Evolutionary conservation across 2,113 vertebrate species (phyloP).

Genomic region (Pseudorasbora parva): DNA sequence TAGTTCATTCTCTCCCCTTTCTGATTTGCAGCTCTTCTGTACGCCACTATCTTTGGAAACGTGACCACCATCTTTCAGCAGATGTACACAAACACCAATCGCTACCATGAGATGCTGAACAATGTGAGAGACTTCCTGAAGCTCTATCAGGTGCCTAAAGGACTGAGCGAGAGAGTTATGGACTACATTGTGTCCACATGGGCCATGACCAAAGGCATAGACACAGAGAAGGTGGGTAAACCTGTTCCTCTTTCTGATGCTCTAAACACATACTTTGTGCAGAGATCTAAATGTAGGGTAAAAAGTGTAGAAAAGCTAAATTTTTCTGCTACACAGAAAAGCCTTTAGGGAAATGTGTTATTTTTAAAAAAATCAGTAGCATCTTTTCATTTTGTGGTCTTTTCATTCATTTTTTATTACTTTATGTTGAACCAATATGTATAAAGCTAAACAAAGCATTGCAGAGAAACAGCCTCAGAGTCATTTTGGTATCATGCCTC

Average conservation of each 20-base stretch:
- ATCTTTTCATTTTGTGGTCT: too few species aligned
- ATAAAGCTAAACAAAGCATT: too few species aligned
- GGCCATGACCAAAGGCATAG: slow-evolving; percentile 99
- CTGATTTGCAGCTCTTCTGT: slow-evolving; percentile 87
- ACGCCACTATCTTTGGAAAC: slow-evolving; percentile 99
- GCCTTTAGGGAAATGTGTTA: not conserved
- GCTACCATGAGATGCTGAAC: slow-evolving; percentile 99
- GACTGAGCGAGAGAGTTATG: slow-evolving; percentile 98
- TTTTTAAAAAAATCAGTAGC: too few species aligned
- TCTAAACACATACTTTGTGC: not conserved
- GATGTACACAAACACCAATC: slow-evolving; percentile 99
- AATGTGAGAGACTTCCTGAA: slow-evolving; percentile 98
- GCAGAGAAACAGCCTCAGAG: too few species aligned
- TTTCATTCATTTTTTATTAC: too few species aligned
- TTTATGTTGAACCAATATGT: too few species aligned
- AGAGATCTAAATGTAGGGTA: too few species aligned
- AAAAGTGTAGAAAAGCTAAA: not conserved
- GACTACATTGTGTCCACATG: slow-evolving; percentile 99
- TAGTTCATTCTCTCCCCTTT: not conserved
- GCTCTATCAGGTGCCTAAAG: slow-evolving; percentile 97
- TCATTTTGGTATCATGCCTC: too few species aligned
- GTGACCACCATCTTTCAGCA: slow-evolving; percentile 99
- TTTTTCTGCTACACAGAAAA: too few species aligned
- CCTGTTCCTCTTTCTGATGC: not conserved
- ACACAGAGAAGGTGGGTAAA: slow-evolving; percentile 92